Evolutionary conservation across 2,888 invertebrate species (phyloP).

Genomic region (Drepana falcataria): DNA sequence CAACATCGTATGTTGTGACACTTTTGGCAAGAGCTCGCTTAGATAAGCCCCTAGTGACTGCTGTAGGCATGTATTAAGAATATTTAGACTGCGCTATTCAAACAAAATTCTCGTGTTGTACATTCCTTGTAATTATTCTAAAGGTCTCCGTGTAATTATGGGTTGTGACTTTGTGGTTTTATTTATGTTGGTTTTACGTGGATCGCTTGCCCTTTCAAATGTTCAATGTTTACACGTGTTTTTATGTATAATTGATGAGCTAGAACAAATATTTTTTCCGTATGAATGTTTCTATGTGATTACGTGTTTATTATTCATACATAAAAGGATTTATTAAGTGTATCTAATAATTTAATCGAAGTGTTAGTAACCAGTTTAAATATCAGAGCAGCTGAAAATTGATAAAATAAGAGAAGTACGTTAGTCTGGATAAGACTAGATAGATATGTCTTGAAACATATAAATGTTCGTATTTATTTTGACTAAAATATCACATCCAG

Average conservation of each 20-base stretch:
- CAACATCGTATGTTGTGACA: slow-evolving; percentile 1
- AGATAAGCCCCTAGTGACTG: slow-evolving; percentile 1
- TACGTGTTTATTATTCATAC: neutral
- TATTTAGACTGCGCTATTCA: neutral
- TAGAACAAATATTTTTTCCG: neutral
- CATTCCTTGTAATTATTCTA: neutral
- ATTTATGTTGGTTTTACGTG: neutral
- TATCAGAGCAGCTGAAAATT: no score
- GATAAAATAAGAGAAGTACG: no score
- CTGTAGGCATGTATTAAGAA: neutral
- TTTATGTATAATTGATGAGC: neutral
- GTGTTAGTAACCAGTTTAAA: no score
- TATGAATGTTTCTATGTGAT: neutral
- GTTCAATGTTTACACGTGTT: neutral
- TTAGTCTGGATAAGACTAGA: no score
- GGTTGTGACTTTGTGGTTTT: neutral
- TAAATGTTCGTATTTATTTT: no score
- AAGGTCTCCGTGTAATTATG: neutral
- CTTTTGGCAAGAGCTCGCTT: neutral
- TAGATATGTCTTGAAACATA: no score
- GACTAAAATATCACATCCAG: no score
- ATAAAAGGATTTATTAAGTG: no score
- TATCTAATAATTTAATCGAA: no score
- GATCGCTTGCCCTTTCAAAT: neutral
- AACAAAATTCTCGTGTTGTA: neutral